phyloP scores from a whole-genome alignment of 2,113 vertebrate species.

The Sturnira hondurensis region DNA sequence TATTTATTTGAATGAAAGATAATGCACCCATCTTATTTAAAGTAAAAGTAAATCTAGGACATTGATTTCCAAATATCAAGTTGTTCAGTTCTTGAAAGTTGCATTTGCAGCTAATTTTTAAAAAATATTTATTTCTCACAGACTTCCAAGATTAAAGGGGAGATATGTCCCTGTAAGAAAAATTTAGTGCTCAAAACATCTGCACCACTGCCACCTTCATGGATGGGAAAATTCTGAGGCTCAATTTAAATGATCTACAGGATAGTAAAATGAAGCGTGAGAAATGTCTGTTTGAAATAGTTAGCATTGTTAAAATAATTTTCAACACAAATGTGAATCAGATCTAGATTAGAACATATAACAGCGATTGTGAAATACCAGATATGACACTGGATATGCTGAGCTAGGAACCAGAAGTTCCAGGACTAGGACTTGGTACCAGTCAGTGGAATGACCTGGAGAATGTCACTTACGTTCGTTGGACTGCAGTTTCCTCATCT shows the following conservation, averaged over 20 bases:
- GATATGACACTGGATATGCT: not conserved
- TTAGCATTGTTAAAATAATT: conserved; percentile 5
- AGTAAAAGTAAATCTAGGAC: conserved; percentile 31
- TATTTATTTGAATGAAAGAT: conserved; percentile 49
- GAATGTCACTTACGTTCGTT: not conserved
- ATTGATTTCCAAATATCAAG: conserved; percentile 39
- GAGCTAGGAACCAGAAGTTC: not conserved
- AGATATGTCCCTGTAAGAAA: conserved; percentile 1
- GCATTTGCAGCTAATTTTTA: conserved; percentile 22
- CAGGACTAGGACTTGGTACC: not conserved
- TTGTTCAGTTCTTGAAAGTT: conserved; percentile 40
- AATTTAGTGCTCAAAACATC: not conserved
- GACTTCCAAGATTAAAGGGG: not conserved
- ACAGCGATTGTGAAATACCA: not conserved
- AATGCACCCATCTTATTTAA: conserved; percentile 38
- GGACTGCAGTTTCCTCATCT: not conserved
- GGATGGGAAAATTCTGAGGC: not conserved
- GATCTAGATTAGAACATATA: not conserved
- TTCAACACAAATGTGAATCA: not conserved
- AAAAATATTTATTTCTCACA: conserved; percentile 4
- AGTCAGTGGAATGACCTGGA: not conserved
- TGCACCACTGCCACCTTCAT: not conserved
- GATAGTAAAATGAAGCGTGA: not conserved
- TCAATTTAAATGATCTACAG: not conserved
- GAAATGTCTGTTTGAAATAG: not conserved